Conservation (phyloP, 2,797 vertebrate genomes). For the Bradypodion pumilum region DNA sequence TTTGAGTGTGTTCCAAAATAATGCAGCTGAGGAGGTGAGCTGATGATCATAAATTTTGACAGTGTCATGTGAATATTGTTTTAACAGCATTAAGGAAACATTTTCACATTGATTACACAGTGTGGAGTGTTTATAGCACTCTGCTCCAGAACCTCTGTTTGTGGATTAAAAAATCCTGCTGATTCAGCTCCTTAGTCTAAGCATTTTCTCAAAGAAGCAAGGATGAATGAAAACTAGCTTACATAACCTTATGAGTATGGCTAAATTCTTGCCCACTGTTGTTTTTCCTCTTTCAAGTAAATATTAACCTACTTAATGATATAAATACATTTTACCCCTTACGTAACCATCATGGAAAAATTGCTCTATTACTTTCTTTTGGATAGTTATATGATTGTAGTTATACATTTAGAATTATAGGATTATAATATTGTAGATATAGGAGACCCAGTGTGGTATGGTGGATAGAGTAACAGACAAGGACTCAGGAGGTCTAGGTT, state of each 20-base stretch:
- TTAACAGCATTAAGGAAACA: not conserved
- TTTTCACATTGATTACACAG: constrained; percentile 7
- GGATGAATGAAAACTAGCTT: constrained; percentile 58
- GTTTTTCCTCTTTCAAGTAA: too few relatives aligned
- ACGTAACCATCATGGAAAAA: too few relatives aligned
- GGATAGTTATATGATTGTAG: too few relatives aligned
- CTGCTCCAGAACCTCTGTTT: constrained; percentile 37
- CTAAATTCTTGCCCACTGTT: constrained; percentile 35
- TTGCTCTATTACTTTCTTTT: too few relatives aligned
- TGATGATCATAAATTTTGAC: not conserved
- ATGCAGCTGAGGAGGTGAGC: not conserved
- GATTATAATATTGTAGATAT: too few relatives aligned
- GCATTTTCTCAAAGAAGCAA: constrained; percentile 19
- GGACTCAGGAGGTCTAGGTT: too few relatives aligned
- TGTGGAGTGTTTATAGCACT: constrained; percentile 3
- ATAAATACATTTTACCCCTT: too few relatives aligned
- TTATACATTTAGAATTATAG: too few relatives aligned
- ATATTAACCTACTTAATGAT: too few relatives aligned
- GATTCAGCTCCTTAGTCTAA: constrained; percentile 42
- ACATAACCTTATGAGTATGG: constrained; percentile 34
- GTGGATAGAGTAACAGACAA: too few relatives aligned
- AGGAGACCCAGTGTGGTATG: too few relatives aligned
- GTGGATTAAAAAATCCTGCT: constrained; percentile 30
- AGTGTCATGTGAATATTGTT: constrained; percentile 17
- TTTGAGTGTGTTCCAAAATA: constrained; percentile 23